Conservation (phyloP, 1,140 invertebrate genomes). For the Thrips palmi region DNA sequence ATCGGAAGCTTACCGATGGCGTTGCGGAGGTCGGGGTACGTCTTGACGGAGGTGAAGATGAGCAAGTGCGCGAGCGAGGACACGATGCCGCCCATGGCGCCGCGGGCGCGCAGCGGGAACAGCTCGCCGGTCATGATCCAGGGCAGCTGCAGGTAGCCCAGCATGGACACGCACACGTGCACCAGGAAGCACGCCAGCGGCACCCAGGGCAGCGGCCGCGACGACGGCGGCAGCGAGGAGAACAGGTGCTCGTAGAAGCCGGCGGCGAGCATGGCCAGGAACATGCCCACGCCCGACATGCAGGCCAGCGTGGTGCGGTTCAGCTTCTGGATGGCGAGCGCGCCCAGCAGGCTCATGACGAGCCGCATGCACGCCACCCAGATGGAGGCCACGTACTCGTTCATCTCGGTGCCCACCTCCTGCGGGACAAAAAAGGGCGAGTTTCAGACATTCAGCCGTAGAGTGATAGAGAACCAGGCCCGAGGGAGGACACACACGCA, state of each 20-base stretch:
- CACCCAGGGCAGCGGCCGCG: conserved; percentile 29
- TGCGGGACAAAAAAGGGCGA: too few species aligned
- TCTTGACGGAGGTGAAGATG: conserved; percentile 49
- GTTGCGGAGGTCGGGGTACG: conserved; percentile 38
- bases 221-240: conserved; percentile 20
- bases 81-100: conserved; percentile 44
- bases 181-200: conserved; percentile 40
- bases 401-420: conserved; percentile 40
- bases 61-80: conserved; percentile 48
- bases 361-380: conserved; percentile 49
- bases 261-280: conserved; percentile 30
- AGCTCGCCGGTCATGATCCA: conserved; percentile 58
- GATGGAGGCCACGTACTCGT: conserved; percentile 50
- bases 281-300: conserved; percentile 40
- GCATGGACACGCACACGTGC: conserved; percentile 51
- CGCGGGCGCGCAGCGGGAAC: conserved; percentile 45
- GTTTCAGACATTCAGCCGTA: too few species aligned
- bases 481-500: too few species aligned
- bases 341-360: conserved; percentile 43
- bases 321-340: conserved; percentile 45
- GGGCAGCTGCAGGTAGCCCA: conserved; percentile 49
- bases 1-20: too few species aligned
- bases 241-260: conserved; percentile 27
- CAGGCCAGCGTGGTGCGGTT: conserved; percentile 46
- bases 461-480: too few species aligned